These are phyloP conservation scores for Ictalurus furcatus DNA, from an alignment of 2,113 vertebrate species.

Conservation along the genomic window DNA sequence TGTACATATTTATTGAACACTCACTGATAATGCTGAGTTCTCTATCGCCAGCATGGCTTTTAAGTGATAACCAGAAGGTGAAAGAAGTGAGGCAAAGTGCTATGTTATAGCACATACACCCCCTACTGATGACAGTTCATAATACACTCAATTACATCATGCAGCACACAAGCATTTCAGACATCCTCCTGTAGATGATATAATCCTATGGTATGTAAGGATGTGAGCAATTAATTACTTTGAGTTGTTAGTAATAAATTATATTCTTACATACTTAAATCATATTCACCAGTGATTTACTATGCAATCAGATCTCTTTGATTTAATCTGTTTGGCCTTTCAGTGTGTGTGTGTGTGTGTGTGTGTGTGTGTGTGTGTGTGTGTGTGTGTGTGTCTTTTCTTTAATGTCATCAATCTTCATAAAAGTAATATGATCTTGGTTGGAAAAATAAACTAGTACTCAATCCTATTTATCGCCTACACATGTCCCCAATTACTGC, in stretches of 20 bases:
- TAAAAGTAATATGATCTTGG: constrained; percentile 5
- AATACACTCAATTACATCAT: constrained; percentile 12
- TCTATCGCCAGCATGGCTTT: background rate
- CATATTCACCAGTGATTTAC: background rate
- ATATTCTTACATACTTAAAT: background rate
- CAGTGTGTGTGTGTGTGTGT: background rate
- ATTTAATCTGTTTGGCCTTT: background rate
- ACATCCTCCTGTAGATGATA: background rate
- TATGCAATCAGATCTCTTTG: background rate
- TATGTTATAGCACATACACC: background rate
- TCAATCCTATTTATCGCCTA: background rate
- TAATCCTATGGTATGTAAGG: background rate
- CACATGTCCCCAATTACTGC: constrained; percentile 6
- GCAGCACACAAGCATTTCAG: background rate
- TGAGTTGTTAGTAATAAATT: constrained; percentile 1
- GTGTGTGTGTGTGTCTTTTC: constrained; percentile 1
- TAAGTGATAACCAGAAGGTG: background rate
- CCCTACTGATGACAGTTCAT: constrained; percentile 12
- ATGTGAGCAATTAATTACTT: background rate
- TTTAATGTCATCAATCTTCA: constrained; percentile 11
- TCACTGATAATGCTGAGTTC: background rate
- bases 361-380: background rate
- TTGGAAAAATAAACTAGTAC: constrained; percentile 25
- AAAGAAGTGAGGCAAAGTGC: background rate
- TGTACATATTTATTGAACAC: background rate